Base-by-base conservation (phyloP, 2,113 vertebrate species). In the Taurulus bubalis region DNA sequence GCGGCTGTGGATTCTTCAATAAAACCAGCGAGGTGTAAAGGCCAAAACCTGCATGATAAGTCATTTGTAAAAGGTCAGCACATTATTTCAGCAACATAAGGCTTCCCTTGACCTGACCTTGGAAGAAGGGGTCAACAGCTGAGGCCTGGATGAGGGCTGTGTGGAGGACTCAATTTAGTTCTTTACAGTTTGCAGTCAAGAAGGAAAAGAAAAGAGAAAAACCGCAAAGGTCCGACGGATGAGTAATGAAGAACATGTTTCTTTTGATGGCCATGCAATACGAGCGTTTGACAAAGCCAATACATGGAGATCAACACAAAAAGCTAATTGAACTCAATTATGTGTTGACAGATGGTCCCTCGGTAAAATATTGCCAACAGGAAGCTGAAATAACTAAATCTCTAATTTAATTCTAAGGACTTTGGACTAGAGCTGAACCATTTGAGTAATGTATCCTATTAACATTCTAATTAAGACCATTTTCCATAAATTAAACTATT, bases 41-140 rank as follows among this genome's bases (percentile, higher is more conserved):
- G 53, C 62, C 73, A 76, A 34, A 47, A 53, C 45, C n/a, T 66
- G 67, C 63, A 34, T 76, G 16, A 53, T 4, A 68, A 65, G 77
- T 85, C 82, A 65, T 32, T 59, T 82, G 78, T 71, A 74, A 90
- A 88, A 91, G 83, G 78, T 77, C 82, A 47, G 9, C 32, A 24
- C 15, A 63, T 75, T 68, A 78, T 87, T 82, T 59, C 26, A 24
- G 45, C 28, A 3, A 38, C 70, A 45, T 85, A 22, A 82, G 65
- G 53, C 75, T 75, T 80, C 18, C 77, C 68, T 81, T 65, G 63
- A 84, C 64, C 56, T 72, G 71, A 80, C 71, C 72, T 63, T 67
- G 28, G 62, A 38, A 36, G 47, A 38, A 72, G 22, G 60, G 56
- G 59, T 66, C 49, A 70, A 80, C 38, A 51, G 71, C 72, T 42